Conservation (phyloP, 2,888 invertebrate species). For the Adineta ricciae region DNA sequence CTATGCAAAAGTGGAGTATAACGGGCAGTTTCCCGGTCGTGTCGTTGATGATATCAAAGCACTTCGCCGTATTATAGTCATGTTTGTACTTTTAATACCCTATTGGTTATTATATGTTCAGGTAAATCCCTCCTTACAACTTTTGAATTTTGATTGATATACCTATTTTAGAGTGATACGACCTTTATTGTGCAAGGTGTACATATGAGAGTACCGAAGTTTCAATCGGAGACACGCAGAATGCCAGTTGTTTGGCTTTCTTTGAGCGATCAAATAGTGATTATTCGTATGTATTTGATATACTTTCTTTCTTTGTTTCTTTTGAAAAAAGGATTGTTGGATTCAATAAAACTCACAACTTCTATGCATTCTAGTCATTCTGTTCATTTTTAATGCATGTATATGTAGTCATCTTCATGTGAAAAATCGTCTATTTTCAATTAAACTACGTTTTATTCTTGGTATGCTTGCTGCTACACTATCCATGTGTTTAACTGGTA, state of each 20-base stretch:
- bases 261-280: background rate
- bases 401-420: background rate
- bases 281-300: background rate
- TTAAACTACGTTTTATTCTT: background rate
- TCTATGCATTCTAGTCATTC: background rate
- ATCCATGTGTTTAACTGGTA: conserved; percentile 22
- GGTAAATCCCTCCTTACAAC: conserved; percentile 39
- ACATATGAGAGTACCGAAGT: conserved; percentile 42
- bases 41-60: conserved; percentile 52
- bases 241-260: background rate
- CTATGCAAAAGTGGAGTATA: conserved; percentile 51
- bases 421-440: background rate
- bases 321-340: too few relatives aligned
- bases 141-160: too few relatives aligned
- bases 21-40: conserved; percentile 51
- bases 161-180: conserved; percentile 50
- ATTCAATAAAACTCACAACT: too few relatives aligned
- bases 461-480: background rate
- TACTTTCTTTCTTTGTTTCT: too few relatives aligned
- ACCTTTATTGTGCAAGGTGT: conserved; percentile 53
- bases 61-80: conserved; percentile 47
- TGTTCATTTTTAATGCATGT: background rate
- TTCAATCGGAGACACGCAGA: background rate
- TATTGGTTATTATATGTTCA: conserved; percentile 54
- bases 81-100: conserved; percentile 51